A percentile compares a stretch with the other conserved stretches of the same genome.
Evolutionary conservation across 1,140 invertebrate genomes (phyloP).

Genomic region (Tyrophagus putrescentiae): DNA sequence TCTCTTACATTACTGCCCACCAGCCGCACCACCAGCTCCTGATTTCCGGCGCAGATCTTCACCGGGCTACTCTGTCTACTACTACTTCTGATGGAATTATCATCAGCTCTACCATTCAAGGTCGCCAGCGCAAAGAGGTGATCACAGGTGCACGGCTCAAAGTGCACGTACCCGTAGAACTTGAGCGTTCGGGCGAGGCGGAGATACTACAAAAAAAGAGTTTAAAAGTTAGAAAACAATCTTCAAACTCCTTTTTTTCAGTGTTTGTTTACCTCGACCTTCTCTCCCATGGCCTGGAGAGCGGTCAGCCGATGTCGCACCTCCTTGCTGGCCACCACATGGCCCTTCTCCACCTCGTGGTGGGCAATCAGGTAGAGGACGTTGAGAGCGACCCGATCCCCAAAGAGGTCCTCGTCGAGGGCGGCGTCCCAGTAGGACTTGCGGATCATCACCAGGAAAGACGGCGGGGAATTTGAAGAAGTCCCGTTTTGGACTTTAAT

Average conservation of each 20-base stretch:
- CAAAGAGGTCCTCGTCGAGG: constrained; percentile 64
- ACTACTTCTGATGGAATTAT: too few relatives aligned
- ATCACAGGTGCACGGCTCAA: constrained; percentile 56
- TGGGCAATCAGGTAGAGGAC: constrained; percentile 72
- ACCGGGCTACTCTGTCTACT: too few relatives aligned
- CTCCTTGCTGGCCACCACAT: constrained; percentile 57
- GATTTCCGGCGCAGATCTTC: constrained; percentile 54
- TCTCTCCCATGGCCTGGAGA: constrained; percentile 55
- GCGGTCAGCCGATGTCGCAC: constrained; percentile 49
- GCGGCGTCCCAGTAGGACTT: constrained; percentile 76
- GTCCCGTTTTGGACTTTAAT: too few relatives aligned
- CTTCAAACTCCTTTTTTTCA: neutral
- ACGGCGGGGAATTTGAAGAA: constrained; percentile 1
- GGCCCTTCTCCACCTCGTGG: constrained; percentile 65
- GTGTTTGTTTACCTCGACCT: constrained; percentile 50
- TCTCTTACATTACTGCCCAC: neutral
- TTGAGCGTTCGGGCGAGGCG: constrained; percentile 59
- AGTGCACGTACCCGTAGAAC: constrained; percentile 76
- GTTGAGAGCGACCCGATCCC: constrained; percentile 62
- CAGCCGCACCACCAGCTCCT: constrained; percentile 42
- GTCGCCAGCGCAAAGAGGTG: constrained; percentile 47
- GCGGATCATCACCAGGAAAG: constrained; percentile 53
- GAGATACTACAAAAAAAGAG: constrained; percentile 50
- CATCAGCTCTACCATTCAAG: too few relatives aligned
- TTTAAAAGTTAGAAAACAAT: constrained; percentile 11